Evolutionary conservation across 2,888 invertebrate genomes (phyloP).

Genomic region (Pyrocoelia pectoralis): DNA sequence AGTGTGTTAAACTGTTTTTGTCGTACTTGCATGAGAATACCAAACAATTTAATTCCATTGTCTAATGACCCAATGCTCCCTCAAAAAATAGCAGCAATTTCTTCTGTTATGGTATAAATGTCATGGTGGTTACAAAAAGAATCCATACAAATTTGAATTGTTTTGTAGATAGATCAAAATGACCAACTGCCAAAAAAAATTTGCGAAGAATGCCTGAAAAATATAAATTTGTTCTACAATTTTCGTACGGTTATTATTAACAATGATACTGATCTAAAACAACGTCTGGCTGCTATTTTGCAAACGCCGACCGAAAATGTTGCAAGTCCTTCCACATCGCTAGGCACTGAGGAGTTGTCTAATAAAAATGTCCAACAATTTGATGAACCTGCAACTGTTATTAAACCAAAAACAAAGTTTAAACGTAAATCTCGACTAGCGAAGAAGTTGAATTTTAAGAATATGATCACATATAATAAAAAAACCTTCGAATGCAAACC

Average conservation of each 20-base stretch:
- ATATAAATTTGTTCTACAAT: slow-evolving; percentile 20
- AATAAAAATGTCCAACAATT: no score
- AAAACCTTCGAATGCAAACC: background rate
- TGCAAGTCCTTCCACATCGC: no score
- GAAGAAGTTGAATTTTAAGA: background rate
- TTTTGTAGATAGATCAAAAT: slow-evolving; percentile 5
- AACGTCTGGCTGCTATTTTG: background rate
- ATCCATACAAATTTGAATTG: background rate
- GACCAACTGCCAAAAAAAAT: slow-evolving; percentile 20
- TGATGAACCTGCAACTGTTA: background rate
- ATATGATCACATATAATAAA: background rate
- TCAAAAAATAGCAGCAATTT: background rate
- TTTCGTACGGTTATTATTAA: slow-evolving; percentile 29
- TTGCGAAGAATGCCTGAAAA: slow-evolving; percentile 26
- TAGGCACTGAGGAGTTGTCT: no score
- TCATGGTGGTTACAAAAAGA: background rate
- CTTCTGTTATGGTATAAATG: background rate
- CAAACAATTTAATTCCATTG: background rate
- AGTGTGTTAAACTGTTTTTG: background rate
- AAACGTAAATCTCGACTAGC: background rate
- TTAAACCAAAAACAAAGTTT: background rate
- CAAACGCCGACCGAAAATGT: no score
- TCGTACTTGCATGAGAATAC: background rate
- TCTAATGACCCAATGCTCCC: background rate
- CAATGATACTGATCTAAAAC: slow-evolving; percentile 21